Evolutionary conservation across 92 coral and sea anemone genomes (phyloP), one percentile per base, ranked within the genome.

Genomic region (Pocillopora grandis): DNA sequence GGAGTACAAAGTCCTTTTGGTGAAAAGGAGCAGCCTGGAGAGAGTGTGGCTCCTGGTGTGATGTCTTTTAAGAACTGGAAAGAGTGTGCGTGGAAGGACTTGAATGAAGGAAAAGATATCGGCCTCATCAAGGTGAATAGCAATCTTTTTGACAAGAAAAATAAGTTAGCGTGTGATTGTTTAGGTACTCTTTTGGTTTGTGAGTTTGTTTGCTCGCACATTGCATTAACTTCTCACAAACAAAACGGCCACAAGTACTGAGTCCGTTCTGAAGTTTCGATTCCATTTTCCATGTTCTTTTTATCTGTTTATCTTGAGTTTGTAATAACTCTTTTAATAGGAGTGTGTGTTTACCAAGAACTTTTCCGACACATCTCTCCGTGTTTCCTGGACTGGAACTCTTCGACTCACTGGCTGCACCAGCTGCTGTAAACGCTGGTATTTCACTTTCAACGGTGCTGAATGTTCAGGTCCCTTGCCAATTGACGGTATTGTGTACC

Each of bases 401-500:
- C 48, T 67, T 12, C 27, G 72, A 67, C 14, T 67, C 16, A 0
- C 2, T 18, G 8, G 15, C 17, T 67, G 72, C 17, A 3, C 17
- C 17, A 6, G 6, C 12, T 67, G 72, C 18, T 67, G 72, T 37
- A 67, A 67, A 31, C 72, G 72, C 48, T 67, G 72, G 72, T 67
- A 31, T 31, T 67, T 27, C 72, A 67, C 72, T 67, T 67, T 67
- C 48, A 67, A 67, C 49, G 72, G 72, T 12, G 72, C 70, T 19
- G 70, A 66, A 66, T 66, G 70, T 66, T 11, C 68, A n/a, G 61
- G 5, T 20, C 87, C 87, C 55, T 31, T 62, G n/a, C 59, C 87
- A 37, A 48, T 84, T 59, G 87, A 84, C 42, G 87, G 87, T 56
- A 35, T 84, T 55, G 75, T 84, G 15, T 75, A 76, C 87, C 18